A percentile compares a stretch with the other conserved stretches of the same genome.
These are phyloP conservation scores for Tupaia tana DNA, from an alignment of 2,113 vertebrate species.

Conservation along the genomic window DNA sequence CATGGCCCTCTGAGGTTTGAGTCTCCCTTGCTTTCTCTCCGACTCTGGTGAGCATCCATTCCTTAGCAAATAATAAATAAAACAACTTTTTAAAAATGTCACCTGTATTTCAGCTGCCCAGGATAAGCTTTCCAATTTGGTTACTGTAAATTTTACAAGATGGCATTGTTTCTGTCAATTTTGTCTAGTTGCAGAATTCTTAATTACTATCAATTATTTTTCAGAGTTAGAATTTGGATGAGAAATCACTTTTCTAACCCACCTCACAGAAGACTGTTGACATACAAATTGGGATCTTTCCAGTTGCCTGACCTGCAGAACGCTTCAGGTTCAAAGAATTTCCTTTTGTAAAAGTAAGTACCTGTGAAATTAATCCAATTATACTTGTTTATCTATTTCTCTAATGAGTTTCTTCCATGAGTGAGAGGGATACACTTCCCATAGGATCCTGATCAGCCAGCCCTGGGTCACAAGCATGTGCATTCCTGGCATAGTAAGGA, in stretches of 20 bases:
- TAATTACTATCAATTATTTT: not conserved
- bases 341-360: slow-evolving; percentile 19
- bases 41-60: too few species aligned
- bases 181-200: not conserved
- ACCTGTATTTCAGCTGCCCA: not conserved
- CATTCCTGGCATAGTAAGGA: too few species aligned
- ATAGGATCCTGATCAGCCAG: too few species aligned
- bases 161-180: not conserved
- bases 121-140: not conserved
- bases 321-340: not conserved
- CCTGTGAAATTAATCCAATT: not conserved
- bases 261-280: not conserved
- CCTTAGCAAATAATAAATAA: too few species aligned
- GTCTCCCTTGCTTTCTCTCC: too few species aligned
- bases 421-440: too few species aligned
- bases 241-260: not conserved
- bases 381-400: not conserved
- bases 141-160: not conserved
- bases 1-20: too few species aligned
- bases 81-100: too few species aligned
- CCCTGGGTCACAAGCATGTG: too few species aligned
- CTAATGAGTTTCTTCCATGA: too few species aligned
- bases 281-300: not conserved
- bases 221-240: not conserved
- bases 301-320: not conserved